A percentile compares a stretch with the other conserved stretches of the same genome.
These are phyloP conservation scores for Stichopus horrens DNA, from an alignment of 53 echinoderm and acorn worm species.

Conservation along the genomic window DNA sequence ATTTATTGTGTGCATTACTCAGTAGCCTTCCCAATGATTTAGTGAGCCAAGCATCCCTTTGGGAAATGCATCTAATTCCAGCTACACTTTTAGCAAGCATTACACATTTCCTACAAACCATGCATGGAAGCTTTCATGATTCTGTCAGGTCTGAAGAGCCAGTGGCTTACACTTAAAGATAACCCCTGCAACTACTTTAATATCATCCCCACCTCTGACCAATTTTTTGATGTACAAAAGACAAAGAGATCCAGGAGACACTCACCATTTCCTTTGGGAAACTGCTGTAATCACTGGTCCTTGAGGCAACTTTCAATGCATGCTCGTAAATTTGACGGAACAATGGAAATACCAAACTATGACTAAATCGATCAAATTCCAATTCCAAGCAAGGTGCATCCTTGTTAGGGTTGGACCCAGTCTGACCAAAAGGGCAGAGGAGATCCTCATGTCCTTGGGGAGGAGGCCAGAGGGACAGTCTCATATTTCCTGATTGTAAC, in stretches of 20 bases:
- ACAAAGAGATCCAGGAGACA: not conserved
- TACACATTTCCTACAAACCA: too few relatives aligned
- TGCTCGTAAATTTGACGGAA: conserved; percentile 81
- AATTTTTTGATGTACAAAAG: too few relatives aligned
- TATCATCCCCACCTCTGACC: too few relatives aligned
- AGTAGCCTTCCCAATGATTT: too few relatives aligned
- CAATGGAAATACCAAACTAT: conserved; percentile 76
- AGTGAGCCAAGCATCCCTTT: too few relatives aligned
- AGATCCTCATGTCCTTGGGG: conserved; percentile 93
- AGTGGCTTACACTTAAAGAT: too few relatives aligned
- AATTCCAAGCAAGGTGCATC: conserved; percentile 95
- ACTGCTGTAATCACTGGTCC: conserved; percentile 32
- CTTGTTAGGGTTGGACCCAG: conserved; percentile 95
- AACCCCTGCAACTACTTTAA: too few relatives aligned
- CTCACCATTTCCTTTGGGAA: conserved; percentile 45
- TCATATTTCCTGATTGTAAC: conserved; percentile 89
- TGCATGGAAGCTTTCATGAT: too few relatives aligned
- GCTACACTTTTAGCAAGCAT: too few relatives aligned
- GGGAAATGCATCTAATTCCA: too few relatives aligned
- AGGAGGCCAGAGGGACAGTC: conserved; percentile 95
- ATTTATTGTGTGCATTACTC: too few relatives aligned
- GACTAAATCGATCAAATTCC: conserved; percentile 84
- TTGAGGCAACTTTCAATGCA: conserved; percentile 60
- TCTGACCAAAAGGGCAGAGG: conserved; percentile 88
- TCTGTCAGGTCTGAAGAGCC: too few relatives aligned